A percentile compares a stretch with the other conserved stretches of the same genome.
These are phyloP conservation scores for Synchiropus splendidus DNA, from an alignment of 2,113 vertebrate genomes.

Conservation along the genomic window DNA sequence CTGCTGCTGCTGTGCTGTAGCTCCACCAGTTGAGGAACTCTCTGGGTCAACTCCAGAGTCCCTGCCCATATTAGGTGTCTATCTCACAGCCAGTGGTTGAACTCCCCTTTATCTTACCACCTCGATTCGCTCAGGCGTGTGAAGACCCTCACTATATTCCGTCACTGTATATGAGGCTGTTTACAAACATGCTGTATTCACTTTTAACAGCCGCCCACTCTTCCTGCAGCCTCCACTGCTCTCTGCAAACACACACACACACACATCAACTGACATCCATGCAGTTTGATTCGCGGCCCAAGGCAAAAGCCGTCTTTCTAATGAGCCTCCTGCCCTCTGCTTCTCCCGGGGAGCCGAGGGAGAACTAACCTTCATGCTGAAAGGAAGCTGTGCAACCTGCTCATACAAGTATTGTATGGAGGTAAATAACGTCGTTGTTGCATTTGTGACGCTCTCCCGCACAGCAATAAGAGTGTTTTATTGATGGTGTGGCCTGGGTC, in stretches of 20 bases:
- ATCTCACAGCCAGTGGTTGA: too few relatives aligned
- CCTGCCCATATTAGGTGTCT: too few relatives aligned
- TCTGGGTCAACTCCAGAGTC: too few relatives aligned
- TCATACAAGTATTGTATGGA: slow-evolving; percentile 9
- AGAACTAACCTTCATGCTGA: slow-evolving; percentile 50
- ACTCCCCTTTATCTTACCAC: too few relatives aligned
- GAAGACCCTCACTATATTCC: too few relatives aligned
- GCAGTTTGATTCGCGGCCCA: slow-evolving; percentile 48
- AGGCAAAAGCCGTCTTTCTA: slow-evolving; percentile 51
- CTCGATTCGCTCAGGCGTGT: too few relatives aligned
- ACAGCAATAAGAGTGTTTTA: too few relatives aligned
- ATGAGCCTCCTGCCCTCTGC: slow-evolving; percentile 56
- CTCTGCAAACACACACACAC: slow-evolving; percentile 16
- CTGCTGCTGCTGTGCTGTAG: slow-evolving; percentile 1
- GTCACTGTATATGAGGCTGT: too few relatives aligned
- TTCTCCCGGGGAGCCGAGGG: slow-evolving; percentile 33
- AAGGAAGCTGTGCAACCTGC: slow-evolving; percentile 35
- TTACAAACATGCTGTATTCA: slow-evolving; percentile 19
- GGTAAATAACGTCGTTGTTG: too few relatives aligned
- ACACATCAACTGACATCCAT: slow-evolving; percentile 27
- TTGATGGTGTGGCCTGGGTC: too few relatives aligned
- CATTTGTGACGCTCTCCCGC: too few relatives aligned
- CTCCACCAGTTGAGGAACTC: neutral
- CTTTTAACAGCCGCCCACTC: slow-evolving; percentile 20
- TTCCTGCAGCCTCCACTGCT: slow-evolving; percentile 10